Percentiles rank a stretch among this genome's conserved stretches.
Evolutionary conservation across 2,797 vertebrate genomes (phyloP).

Genomic region (Discoglossus pictus): DNA sequence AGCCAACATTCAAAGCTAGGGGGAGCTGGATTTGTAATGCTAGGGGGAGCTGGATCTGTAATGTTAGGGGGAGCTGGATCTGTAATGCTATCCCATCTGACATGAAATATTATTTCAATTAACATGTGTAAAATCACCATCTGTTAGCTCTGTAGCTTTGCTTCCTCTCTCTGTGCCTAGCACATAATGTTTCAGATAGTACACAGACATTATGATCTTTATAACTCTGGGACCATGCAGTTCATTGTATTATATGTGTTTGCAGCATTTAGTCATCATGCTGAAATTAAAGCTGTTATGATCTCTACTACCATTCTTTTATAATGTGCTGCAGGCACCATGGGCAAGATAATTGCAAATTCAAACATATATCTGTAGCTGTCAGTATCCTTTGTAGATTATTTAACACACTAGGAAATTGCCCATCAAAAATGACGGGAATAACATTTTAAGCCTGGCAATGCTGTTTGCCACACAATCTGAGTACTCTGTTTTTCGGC

Average conservation of each 20-base stretch:
- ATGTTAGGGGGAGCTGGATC: slow-evolving; percentile 25
- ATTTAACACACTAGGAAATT: slow-evolving; percentile 27
- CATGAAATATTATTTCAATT: slow-evolving; percentile 51
- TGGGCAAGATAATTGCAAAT: slow-evolving; percentile 5
- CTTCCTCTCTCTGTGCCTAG: slow-evolving; percentile 6
- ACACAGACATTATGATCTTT: neutral
- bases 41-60: too few relatives aligned
- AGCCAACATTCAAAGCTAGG: too few relatives aligned
- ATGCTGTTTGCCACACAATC: too few relatives aligned
- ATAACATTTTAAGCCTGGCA: too few relatives aligned
- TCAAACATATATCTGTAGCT: slow-evolving; percentile 11
- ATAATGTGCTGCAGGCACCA: slow-evolving; percentile 1
- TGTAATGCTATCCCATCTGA: slow-evolving; percentile 12
- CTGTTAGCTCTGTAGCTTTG: slow-evolving; percentile 30
- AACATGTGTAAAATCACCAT: slow-evolving; percentile 41
- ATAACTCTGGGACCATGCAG: slow-evolving; percentile 6
- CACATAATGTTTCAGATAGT: slow-evolving; percentile 11
- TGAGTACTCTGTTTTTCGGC: too few relatives aligned
- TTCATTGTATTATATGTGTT: slow-evolving; percentile 5
- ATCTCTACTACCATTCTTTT: neutral
- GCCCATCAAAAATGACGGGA: too few relatives aligned
- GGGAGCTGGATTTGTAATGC: too few relatives aligned
- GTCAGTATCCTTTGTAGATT: neutral
- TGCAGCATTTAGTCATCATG: slow-evolving; percentile 30
- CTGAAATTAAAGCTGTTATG: slow-evolving; percentile 21